Percentiles rank a stretch among this genome's conserved stretches.
phyloP scores from a whole-genome alignment of 2,113 vertebrate species.

The Psephotus haematonotus region DNA sequence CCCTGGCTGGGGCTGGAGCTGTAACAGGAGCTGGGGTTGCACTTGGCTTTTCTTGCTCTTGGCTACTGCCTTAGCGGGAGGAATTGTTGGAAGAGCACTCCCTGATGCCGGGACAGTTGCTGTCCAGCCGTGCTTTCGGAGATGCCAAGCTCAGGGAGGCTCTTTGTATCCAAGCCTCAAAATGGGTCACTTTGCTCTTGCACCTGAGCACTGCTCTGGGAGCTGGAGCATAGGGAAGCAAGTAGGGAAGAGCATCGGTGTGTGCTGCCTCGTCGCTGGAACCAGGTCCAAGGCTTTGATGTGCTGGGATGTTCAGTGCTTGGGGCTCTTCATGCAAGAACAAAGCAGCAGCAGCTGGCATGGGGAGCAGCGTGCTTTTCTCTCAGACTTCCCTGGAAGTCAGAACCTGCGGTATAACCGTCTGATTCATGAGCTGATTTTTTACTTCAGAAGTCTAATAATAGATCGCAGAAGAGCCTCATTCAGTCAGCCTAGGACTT shows the following conservation, averaged over 20 bases:
- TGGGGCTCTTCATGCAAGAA: background rate
- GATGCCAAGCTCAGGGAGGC: background rate
- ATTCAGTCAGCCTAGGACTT: background rate
- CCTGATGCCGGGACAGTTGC: background rate
- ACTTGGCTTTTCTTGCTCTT: background rate
- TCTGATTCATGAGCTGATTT: slow-evolving; percentile 11
- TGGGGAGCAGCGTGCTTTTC: background rate
- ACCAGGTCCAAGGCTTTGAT: background rate
- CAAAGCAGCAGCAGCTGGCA: background rate
- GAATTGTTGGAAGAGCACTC: background rate
- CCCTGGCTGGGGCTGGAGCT: background rate
- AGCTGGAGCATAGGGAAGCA: background rate
- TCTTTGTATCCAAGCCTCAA: background rate
- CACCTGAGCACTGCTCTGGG: background rate
- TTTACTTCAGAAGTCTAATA: slow-evolving; percentile 23
- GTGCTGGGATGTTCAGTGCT: background rate
- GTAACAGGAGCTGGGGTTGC: background rate
- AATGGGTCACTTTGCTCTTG: fast-evolving
- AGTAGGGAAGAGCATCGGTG: background rate
- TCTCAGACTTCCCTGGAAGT: slow-evolving; percentile 37
- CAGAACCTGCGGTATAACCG: background rate
- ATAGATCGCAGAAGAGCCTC: background rate
- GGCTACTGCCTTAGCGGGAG: background rate
- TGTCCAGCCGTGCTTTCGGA: background rate
- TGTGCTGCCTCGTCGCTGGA: background rate